Conservation (phyloP, 1,140 invertebrate species). For the Cryptotermes secundus region DNA sequence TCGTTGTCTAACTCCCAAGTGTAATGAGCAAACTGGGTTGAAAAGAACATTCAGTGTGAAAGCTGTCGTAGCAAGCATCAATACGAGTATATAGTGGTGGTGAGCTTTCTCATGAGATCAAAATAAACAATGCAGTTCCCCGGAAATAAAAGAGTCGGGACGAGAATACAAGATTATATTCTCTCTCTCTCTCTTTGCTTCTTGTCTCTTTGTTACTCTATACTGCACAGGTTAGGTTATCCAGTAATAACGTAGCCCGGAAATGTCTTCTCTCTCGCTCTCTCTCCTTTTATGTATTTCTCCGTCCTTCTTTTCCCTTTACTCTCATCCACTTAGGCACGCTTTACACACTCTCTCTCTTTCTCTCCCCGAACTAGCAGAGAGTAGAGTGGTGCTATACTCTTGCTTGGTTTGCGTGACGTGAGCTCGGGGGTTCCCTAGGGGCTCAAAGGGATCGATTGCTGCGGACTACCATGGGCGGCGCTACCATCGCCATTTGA, state of each 20-base stretch:
- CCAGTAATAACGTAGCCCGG: neutral
- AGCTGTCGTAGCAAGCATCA: neutral
- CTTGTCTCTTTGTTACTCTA: neutral
- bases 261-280: neutral
- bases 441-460: conserved; percentile 23
- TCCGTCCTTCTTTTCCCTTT: neutral
- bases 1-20: neutral
- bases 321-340: neutral
- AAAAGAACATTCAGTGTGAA: neutral
- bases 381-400: neutral
- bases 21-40: neutral
- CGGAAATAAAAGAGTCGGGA: conserved; percentile 2
- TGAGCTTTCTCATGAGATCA: neutral
- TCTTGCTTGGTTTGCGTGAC: conserved; percentile 17
- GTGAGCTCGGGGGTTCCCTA: neutral
- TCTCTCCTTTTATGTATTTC: neutral
- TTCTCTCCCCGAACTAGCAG: neutral
- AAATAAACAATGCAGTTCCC: conserved; percentile 12
- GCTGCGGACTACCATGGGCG: conserved; percentile 9
- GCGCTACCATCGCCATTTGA: conserved; percentile 8
- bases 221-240: neutral
- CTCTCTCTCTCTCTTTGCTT: neutral
- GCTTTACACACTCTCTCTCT: neutral
- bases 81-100: neutral
- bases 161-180: neutral